phyloP scores from a whole-genome alignment of 2,113 vertebrate species.

The Onychostruthus taczanowskii region DNA sequence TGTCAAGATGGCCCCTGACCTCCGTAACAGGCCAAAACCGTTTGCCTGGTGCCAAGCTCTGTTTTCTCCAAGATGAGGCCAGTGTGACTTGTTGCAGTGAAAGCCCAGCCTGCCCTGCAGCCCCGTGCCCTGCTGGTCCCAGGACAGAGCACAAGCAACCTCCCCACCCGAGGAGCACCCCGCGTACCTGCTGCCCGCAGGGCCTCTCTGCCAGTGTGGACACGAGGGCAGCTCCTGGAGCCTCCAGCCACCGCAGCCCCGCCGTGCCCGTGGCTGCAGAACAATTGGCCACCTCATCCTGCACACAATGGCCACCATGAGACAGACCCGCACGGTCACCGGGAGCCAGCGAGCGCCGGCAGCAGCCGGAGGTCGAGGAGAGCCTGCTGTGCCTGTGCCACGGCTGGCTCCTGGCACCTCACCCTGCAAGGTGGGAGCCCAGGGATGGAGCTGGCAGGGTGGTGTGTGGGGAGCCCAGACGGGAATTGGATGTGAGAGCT shows the following conservation, averaged over 20 bases:
- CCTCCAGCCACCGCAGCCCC: neutral
- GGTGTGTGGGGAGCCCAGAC: fast-evolving
- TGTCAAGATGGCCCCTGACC: fast-evolving
- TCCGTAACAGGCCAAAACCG: fast-evolving
- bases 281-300: neutral
- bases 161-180: fast-evolving
- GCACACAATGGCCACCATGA: slow-evolving; percentile 16
- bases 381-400: neutral
- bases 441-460: fast-evolving
- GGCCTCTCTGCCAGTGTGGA: neutral
- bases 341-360: neutral
- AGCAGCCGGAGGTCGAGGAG: neutral
- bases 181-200: neutral
- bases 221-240: neutral
- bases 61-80: neutral
- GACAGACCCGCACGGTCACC: neutral
- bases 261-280: neutral
- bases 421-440: neutral
- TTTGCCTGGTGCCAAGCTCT: neutral
- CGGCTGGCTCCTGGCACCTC: neutral
- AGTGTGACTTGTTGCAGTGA: neutral
- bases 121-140: neutral
- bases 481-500: fast-evolving
- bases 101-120: neutral
- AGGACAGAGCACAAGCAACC: fast-evolving